These are phyloP conservation scores for Agrilus biguttatus DNA, from an alignment of 2,888 invertebrate genomes.

Conservation along the genomic window DNA sequence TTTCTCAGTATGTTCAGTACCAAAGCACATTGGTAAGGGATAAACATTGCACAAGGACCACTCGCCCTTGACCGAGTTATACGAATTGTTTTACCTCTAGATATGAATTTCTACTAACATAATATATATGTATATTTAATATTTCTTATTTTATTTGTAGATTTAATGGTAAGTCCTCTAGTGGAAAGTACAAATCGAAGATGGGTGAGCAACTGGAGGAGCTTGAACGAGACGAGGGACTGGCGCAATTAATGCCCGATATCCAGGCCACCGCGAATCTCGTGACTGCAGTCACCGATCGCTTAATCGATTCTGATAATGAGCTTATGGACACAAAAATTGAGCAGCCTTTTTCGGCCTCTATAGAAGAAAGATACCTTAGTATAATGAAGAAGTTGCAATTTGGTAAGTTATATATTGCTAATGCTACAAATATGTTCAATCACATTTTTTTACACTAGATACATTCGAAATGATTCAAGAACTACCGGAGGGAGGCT, in stretches of 20 bases:
- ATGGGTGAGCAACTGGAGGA: slow-evolving; percentile 36
- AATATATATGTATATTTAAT: too few species aligned
- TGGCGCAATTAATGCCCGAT: slow-evolving; percentile 79
- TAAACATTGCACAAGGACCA: too few species aligned
- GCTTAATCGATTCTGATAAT: slow-evolving; percentile 25
- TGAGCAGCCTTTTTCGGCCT: slow-evolving; percentile 37
- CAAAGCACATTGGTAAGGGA: too few species aligned
- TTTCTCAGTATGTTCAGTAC: too few species aligned
- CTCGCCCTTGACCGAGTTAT: too few species aligned
- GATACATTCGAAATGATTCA: slow-evolving; percentile 87
- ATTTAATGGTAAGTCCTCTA: slow-evolving; percentile 18
- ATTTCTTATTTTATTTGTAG: slow-evolving; percentile 11
- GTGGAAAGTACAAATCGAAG: slow-evolving; percentile 18
- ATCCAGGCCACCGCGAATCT: slow-evolving; percentile 59
- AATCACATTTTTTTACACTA: slow-evolving; percentile 21
- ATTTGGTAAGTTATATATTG: slow-evolving; percentile 48
- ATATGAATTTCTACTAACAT: too few species aligned
- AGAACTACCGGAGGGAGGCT: slow-evolving; percentile 57
- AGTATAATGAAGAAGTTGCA: slow-evolving; percentile 79
- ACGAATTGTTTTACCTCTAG: too few species aligned
- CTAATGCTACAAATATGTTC: neutral
- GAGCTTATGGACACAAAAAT: slow-evolving; percentile 22
- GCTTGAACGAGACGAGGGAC: slow-evolving; percentile 76
- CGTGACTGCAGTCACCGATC: slow-evolving; percentile 34
- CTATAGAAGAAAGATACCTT: slow-evolving; percentile 65